These are phyloP conservation scores for Leucosticte australis DNA, from an alignment of 2,113 vertebrate genomes.

Conservation along the genomic window DNA sequence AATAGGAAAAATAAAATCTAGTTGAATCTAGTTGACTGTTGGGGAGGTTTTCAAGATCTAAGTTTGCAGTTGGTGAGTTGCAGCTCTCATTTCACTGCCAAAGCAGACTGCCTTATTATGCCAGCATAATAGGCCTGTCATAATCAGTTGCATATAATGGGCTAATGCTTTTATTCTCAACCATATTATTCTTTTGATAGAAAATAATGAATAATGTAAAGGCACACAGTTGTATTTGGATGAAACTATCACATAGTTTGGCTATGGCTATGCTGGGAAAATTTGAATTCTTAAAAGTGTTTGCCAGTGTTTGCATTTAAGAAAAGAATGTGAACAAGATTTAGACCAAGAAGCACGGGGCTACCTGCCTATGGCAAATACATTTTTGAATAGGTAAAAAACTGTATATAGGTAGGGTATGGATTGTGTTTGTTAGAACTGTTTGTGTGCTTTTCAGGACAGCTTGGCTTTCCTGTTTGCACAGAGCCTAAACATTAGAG, in stretches of 20 bases:
- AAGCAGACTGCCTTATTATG: conserved; percentile 28
- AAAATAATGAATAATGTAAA: conserved; percentile 49
- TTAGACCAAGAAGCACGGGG: background rate
- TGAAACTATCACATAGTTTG: background rate
- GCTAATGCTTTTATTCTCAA: conserved; percentile 43
- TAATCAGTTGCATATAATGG: conserved; percentile 38
- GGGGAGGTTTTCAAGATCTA: background rate
- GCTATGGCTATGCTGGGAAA: background rate
- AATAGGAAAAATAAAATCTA: background rate
- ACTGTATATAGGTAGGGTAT: too few species aligned
- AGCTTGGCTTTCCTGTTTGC: background rate
- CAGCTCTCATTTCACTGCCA: conserved; percentile 11
- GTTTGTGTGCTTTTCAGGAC: background rate
- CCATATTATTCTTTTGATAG: conserved; percentile 32
- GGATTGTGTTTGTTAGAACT: background rate
- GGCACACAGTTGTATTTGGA: conserved; percentile 17
- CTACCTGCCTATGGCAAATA: background rate
- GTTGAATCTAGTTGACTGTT: background rate
- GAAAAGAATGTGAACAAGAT: background rate
- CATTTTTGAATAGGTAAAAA: background rate
- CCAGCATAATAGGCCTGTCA: conserved; percentile 28
- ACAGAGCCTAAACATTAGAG: background rate
- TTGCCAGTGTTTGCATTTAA: background rate
- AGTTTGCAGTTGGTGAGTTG: background rate
- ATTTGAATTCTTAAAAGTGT: background rate